Base-by-base conservation (phyloP, 2,888 invertebrate species). In the Blastobasis lacticolella region DNA sequence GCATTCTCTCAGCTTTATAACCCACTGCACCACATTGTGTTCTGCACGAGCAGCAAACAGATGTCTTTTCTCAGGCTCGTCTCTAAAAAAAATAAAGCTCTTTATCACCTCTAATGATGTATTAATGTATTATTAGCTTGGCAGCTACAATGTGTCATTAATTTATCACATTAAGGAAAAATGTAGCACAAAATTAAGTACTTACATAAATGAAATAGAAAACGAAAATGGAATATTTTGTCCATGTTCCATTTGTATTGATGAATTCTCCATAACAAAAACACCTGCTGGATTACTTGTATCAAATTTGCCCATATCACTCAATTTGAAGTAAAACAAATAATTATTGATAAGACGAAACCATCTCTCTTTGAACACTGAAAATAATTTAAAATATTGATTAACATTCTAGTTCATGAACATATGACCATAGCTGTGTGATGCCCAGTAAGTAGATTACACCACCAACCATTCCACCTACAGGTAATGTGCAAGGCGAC, bases 321-420 rank as follows among this genome's bases (percentile, higher is more conserved):
- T 93, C 57, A 94, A 89, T 72, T 93, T 91, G 76, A 93, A 94
- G 75, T 94, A 94, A 80, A 94, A 95, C 49, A 95, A 78, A 66
- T 94, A 89, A 76, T 95, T 95, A 62, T 91, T 91, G 59, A 92
- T 90, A 52, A 95, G 77, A 66, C 94, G 93, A 78, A 94, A 95
- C 90, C 93, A 94, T 71, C 94, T 88, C 72, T 94, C 94, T 77
- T 94, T 94, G 71, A 92, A 94, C 47, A 90, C 93, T 93, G 82
- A 55, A 89, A 89, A 49, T 52, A 60, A 47, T 49, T 54, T 57
- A 55, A 49, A 54, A 59, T 58, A 42, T 60, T 57, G 6, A 7
- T 9, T 48, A 9, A 48, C 36, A 10, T 10, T 23, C 23, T 1
- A 23, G 23, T 23, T 23, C 23, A 23, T 23, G 23, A 23, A 23